Evolutionary conservation across 92 coral and sea anemone species (phyloP).

Genomic region (Montipora capitata): DNA sequence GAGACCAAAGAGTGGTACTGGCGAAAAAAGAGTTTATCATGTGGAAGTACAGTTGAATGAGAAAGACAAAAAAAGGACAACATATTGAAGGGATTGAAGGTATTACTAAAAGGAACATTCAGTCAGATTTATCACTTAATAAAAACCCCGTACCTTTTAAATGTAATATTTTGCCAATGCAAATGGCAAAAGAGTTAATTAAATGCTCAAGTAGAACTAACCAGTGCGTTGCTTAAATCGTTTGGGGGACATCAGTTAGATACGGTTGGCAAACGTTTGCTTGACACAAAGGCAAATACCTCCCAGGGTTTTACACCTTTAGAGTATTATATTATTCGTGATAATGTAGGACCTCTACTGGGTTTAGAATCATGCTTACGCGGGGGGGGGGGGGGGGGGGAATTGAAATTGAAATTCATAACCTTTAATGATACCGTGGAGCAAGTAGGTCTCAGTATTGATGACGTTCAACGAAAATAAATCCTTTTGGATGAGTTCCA

Average conservation of each 20-base stretch:
- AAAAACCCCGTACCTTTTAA: conserved; percentile 35
- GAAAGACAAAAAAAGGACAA: not conserved
- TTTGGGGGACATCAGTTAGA: conserved; percentile 43
- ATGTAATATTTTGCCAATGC: conserved; percentile 41
- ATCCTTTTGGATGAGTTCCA: not conserved
- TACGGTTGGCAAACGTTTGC: conserved; percentile 38
- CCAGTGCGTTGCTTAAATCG: conserved; percentile 28
- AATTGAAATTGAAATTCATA: conserved; percentile 26
- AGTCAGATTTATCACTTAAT: conserved; percentile 19
- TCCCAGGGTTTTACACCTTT: conserved; percentile 11
- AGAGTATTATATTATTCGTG: conserved; percentile 58
- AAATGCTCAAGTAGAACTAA: conserved; percentile 19
- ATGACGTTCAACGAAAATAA: not conserved
- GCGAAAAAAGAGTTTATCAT: conserved; percentile 36
- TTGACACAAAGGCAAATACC: conserved; percentile 19
- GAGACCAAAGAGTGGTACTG: conserved; percentile 14
- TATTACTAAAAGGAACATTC: conserved; percentile 26
- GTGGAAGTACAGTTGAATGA: conserved; percentile 24
- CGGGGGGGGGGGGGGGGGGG: no score
- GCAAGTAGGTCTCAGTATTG: conserved; percentile 16
- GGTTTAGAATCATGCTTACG: conserved; percentile 57
- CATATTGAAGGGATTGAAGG: conserved; percentile 26
- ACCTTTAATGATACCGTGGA: conserved; percentile 17
- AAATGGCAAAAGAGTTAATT: conserved; percentile 33
- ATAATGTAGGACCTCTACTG: conserved; percentile 55